These are phyloP conservation scores for Tortrix viridana DNA, from an alignment of 2,888 invertebrate genomes.

Conservation along the genomic window DNA sequence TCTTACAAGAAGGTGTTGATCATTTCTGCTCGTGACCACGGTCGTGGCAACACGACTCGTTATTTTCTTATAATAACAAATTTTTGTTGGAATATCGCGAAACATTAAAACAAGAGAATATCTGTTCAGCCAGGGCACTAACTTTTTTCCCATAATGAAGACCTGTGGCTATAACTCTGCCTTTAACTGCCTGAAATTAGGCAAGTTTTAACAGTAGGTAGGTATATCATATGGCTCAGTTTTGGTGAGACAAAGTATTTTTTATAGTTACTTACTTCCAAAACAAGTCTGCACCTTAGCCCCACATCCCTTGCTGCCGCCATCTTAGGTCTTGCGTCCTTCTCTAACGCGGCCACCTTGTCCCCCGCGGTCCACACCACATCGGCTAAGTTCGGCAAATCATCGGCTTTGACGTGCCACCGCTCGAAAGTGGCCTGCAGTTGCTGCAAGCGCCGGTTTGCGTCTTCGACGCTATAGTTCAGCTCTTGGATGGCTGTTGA, in stretches of 20 bases:
- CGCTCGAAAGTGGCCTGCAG: conserved; percentile 55
- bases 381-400: conserved; percentile 73
- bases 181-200: too few species aligned
- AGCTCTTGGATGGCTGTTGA: conserved; percentile 73
- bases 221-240: neutral
- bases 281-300: conserved; percentile 62
- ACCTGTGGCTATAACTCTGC: too few species aligned
- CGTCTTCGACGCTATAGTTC: conserved; percentile 66
- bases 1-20: too few species aligned
- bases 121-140: too few species aligned
- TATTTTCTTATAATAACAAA: too few species aligned
- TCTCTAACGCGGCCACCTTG: conserved; percentile 75
- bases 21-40: too few species aligned
- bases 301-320: conserved; percentile 58
- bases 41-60: too few species aligned
- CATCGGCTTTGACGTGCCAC: conserved; percentile 71
- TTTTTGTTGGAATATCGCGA: too few species aligned
- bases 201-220: neutral
- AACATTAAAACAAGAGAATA: too few species aligned
- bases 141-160: too few species aligned
- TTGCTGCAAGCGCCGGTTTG: conserved; percentile 54
- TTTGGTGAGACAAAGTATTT: too few species aligned
- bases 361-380: conserved; percentile 77
- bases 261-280: conserved; percentile 57
- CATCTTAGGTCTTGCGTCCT: conserved; percentile 67